A percentile compares a stretch with the other conserved stretches of the same genome.
phyloP scores from a whole-genome alignment of 2,797 vertebrate species.

The Pachyuromys duprasi region DNA sequence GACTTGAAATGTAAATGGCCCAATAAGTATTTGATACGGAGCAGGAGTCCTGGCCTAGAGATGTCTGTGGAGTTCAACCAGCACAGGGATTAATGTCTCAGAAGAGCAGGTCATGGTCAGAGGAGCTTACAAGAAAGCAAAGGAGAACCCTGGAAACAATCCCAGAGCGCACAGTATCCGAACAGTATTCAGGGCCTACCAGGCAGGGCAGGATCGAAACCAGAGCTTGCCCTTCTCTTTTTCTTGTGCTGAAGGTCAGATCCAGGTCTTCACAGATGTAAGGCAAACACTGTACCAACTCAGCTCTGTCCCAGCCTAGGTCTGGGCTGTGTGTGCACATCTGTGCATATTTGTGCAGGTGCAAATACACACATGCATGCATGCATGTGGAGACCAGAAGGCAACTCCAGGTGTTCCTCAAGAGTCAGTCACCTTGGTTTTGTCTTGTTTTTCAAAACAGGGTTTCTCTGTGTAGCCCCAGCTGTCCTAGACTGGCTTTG shows the following conservation, averaged over 20 bases:
- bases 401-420: not conserved
- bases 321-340: not conserved
- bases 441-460: too few species aligned
- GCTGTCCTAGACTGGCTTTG: too few species aligned
- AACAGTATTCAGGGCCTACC: not conserved
- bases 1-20: conserved; percentile 50
- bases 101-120: not conserved
- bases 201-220: not conserved
- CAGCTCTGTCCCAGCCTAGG: not conserved
- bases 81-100: conserved; percentile 3
- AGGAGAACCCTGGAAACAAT: not conserved
- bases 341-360: not conserved
- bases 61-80: conserved; percentile 38
- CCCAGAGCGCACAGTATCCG: not conserved
- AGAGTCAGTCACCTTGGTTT: not conserved
- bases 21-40: conserved; percentile 41
- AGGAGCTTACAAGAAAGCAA: conserved; percentile 2
- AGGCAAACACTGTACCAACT: not conserved
- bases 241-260: not conserved
- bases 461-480: too few species aligned
- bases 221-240: not conserved
- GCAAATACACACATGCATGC: not conserved
- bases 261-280: not conserved
- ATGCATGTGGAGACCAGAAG: not conserved
- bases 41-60: not conserved